Conservation (phyloP, 2,797 vertebrate species). For the Schizopygopsis pylzovi region DNA sequence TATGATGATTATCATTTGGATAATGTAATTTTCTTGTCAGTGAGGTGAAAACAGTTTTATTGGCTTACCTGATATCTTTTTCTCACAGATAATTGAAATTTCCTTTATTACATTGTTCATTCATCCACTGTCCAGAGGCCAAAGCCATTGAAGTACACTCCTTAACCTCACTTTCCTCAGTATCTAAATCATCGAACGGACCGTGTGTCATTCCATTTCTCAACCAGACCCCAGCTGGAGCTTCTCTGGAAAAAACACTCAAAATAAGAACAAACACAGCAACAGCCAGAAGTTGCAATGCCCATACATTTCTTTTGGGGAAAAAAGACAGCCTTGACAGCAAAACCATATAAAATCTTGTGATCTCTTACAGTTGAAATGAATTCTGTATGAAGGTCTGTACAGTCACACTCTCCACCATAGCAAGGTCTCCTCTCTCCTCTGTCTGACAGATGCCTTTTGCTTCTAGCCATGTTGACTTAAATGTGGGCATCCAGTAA, state of each 20-base stretch:
- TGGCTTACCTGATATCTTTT: slow-evolving; percentile 65
- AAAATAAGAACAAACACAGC: not conserved
- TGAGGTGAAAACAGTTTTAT: not conserved
- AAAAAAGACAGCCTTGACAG: not conserved
- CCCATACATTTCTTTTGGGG: not conserved
- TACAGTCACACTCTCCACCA: slow-evolving; percentile 65
- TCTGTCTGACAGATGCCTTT: slow-evolving; percentile 63
- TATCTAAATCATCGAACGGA: slow-evolving; percentile 21
- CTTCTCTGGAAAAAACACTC: slow-evolving; percentile 60
- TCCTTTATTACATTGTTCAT: slow-evolving; percentile 61
- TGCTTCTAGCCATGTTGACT: slow-evolving; percentile 70
- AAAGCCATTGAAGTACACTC: slow-evolving; percentile 73
- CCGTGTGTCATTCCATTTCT: slow-evolving; percentile 23
- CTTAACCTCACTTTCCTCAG: slow-evolving; percentile 30
- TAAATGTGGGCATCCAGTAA: slow-evolving; percentile 75
- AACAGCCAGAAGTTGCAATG: not conserved
- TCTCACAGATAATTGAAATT: slow-evolving; percentile 75
- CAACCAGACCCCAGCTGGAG: slow-evolving; percentile 73
- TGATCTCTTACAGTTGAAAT: slow-evolving; percentile 72
- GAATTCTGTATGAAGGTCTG: slow-evolving; percentile 71
- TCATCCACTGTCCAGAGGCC: slow-evolving; percentile 66
- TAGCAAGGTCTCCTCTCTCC: slow-evolving; percentile 70
- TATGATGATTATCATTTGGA: not conserved
- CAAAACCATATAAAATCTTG: not conserved
- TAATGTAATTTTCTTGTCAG: not conserved